These are phyloP conservation scores for Anisognathus igniventris DNA, from an alignment of 2,797 vertebrate genomes.

Conservation along the genomic window DNA sequence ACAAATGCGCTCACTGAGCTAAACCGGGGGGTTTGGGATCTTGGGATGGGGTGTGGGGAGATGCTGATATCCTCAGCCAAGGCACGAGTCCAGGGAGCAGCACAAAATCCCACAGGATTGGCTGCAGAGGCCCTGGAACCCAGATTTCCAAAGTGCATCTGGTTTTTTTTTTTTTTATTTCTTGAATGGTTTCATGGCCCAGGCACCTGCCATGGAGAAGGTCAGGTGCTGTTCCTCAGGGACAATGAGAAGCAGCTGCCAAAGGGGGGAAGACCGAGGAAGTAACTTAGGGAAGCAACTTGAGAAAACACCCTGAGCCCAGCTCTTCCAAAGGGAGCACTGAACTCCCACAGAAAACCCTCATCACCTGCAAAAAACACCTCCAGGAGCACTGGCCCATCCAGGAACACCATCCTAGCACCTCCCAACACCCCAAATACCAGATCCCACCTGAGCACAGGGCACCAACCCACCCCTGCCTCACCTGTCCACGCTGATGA, in stretches of 20 bases:
- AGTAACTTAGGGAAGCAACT: neutral
- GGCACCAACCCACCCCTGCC: neutral
- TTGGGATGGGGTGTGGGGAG: neutral
- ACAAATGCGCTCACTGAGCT: fast-evolving
- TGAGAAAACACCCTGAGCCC: neutral
- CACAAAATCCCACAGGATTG: neutral
- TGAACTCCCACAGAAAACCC: neutral
- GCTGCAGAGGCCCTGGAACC: neutral
- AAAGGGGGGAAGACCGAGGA: neutral
- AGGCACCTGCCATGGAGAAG: neutral
- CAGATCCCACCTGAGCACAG: fast-evolving
- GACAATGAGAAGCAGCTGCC: neutral
- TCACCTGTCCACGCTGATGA: constrained; percentile 79
- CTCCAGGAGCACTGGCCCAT: neutral
- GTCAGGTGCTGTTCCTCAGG: neutral
- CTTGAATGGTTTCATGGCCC: neutral
- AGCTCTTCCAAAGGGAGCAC: neutral
- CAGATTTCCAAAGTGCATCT: neutral
- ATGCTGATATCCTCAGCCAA: fast-evolving
- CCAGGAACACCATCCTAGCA: fast-evolving
- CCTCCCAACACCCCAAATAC: fast-evolving
- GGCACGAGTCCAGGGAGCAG: neutral
- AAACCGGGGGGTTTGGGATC: neutral
- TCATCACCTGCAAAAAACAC: neutral
- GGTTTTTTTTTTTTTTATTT: neutral